Conservation (phyloP, 2,113 vertebrate species). For the Okapia johnstoni region DNA sequence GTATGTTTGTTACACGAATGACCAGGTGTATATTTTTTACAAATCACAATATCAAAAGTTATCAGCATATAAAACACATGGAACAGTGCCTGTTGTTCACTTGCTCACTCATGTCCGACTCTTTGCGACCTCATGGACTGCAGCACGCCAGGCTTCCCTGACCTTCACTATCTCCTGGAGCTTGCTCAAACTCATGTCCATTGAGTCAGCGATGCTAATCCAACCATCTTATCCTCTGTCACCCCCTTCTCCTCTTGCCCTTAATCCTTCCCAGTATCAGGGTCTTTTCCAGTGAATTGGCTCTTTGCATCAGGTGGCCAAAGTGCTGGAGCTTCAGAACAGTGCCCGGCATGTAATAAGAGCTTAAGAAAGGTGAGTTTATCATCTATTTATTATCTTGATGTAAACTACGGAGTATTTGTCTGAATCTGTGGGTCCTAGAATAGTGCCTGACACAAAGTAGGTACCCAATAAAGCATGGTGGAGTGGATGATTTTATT, state of each 20-base stretch:
- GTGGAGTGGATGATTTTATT: background rate
- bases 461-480: background rate
- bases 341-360: background rate
- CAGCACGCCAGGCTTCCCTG: background rate
- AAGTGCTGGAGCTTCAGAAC: background rate
- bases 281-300: background rate
- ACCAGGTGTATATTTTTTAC: background rate
- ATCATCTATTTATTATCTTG: background rate
- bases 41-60: background rate
- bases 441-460: background rate
- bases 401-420: background rate
- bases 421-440: background rate
- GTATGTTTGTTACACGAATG: background rate
- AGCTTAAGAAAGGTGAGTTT: background rate
- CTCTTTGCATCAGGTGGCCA: background rate
- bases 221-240: background rate
- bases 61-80: background rate
- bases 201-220: background rate
- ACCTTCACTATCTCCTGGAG: background rate
- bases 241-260: background rate
- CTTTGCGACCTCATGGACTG: background rate
- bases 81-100: background rate
- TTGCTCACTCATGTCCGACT: background rate
- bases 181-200: background rate
- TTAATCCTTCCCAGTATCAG: background rate